These are phyloP conservation scores for Agriopis marginaria DNA, from an alignment of 2,888 invertebrate genomes.

Conservation along the genomic window DNA sequence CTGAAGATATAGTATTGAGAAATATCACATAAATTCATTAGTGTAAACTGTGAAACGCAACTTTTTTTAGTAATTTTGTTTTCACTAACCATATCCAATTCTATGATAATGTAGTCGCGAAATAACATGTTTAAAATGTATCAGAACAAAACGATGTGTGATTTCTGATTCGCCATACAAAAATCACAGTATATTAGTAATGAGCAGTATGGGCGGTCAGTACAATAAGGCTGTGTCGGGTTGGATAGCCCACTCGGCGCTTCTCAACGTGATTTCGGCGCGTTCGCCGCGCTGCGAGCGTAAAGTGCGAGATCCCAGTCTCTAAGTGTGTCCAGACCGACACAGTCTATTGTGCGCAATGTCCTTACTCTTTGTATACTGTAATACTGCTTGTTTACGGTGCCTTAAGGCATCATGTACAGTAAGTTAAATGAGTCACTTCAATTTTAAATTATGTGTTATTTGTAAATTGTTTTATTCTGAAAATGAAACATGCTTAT, in stretches of 20 bases:
- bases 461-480: constrained; percentile 85
- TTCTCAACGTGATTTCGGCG: constrained; percentile 19
- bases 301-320: constrained; percentile 26
- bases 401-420: constrained; percentile 59
- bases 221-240: not conserved
- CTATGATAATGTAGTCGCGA: constrained; percentile 65
- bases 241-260: constrained; percentile 3
- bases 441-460: constrained; percentile 84
- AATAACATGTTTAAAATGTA: constrained; percentile 54
- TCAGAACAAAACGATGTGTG: constrained; percentile 61
- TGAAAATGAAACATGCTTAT: constrained; percentile 84
- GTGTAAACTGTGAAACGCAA: constrained; percentile 51
- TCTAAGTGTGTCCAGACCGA: constrained; percentile 2
- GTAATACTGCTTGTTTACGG: constrained; percentile 51
- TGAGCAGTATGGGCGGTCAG: constrained; percentile 29
- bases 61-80: constrained; percentile 58
- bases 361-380: constrained; percentile 21
- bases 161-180: constrained; percentile 59
- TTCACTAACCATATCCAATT: constrained; percentile 72
- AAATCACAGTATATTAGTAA: constrained; percentile 18
- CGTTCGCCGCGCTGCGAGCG: constrained; percentile 36
- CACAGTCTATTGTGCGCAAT: constrained; percentile 1
- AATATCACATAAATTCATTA: constrained; percentile 49
- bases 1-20: constrained; percentile 39
- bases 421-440: constrained; percentile 81